Percentiles rank a stretch among this genome's conserved stretches.
These are phyloP conservation scores for Austrolebias charrua DNA, from an alignment of 2,797 vertebrate genomes.

Conservation along the genomic window DNA sequence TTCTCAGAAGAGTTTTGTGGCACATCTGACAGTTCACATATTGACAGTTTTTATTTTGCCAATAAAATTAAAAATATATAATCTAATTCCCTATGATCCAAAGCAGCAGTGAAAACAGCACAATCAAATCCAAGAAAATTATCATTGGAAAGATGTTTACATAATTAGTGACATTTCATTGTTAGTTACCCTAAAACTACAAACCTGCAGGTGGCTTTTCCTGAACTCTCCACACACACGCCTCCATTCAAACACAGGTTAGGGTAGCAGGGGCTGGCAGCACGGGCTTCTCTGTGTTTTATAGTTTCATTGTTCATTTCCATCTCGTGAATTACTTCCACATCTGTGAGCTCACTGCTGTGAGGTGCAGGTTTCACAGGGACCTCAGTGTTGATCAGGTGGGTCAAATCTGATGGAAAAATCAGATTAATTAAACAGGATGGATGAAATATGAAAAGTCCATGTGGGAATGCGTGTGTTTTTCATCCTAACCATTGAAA, in stretches of 20 bases:
- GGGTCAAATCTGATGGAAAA: slow-evolving; percentile 79
- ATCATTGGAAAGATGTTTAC: too few relatives aligned
- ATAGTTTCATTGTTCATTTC: slow-evolving; percentile 23
- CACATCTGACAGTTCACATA: too few relatives aligned
- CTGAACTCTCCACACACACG: slow-evolving; percentile 78
- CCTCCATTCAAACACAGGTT: slow-evolving; percentile 87
- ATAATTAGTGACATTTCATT: too few relatives aligned
- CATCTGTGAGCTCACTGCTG: slow-evolving; percentile 10
- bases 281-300: slow-evolving; percentile 53
- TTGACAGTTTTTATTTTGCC: too few relatives aligned
- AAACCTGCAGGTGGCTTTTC: slow-evolving; percentile 85
- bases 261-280: slow-evolving; percentile 73
- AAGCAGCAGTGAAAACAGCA: too few relatives aligned
- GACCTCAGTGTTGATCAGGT: slow-evolving; percentile 84
- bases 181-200: slow-evolving; percentile 6
- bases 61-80: too few relatives aligned
- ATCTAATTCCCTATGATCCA: too few relatives aligned
- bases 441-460: background rate
- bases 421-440: background rate
- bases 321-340: slow-evolving; percentile 37
- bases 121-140: background rate
- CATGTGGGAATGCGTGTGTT: background rate
- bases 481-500: slow-evolving; percentile 81
- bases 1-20: too few relatives aligned
- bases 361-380: slow-evolving; percentile 28